Conservation (phyloP, 2,888 invertebrate species). For the Chymomyza amoena region DNA sequence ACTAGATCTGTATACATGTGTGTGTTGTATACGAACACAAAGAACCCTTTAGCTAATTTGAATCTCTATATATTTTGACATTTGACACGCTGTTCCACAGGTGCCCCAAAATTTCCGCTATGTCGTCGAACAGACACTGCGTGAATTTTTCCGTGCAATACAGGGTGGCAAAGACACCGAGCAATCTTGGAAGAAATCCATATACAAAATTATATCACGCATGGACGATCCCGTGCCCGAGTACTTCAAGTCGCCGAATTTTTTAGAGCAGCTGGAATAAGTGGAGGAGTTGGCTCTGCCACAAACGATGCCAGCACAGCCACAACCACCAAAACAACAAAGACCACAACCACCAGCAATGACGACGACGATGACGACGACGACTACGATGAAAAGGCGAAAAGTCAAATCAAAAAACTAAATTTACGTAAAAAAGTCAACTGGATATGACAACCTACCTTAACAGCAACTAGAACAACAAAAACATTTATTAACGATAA, state of each 20-base stretch:
- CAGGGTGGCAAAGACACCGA: slow-evolving; percentile 97
- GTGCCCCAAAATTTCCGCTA: slow-evolving; percentile 98
- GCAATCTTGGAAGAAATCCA: slow-evolving; percentile 99
- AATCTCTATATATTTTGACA: not conserved
- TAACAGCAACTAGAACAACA: slow-evolving; percentile 10
- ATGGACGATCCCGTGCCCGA: slow-evolving; percentile 99
- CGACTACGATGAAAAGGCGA: slow-evolving; percentile 56
- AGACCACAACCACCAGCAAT: slow-evolving; percentile 28
- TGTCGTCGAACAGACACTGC: slow-evolving; percentile 97
- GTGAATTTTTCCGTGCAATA: slow-evolving; percentile 99
- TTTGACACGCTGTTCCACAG: slow-evolving; percentile 79
- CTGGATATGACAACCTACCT: slow-evolving; percentile 48
- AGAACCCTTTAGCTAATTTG: not conserved
- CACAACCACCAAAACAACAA: slow-evolving; percentile 26
- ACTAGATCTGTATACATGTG: not conserved
- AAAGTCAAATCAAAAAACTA: slow-evolving; percentile 62
- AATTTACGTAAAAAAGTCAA: slow-evolving; percentile 66
- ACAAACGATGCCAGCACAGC: slow-evolving; percentile 43
- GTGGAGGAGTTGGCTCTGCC: slow-evolving; percentile 67
- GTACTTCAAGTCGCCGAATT: slow-evolving; percentile 99
- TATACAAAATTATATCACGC: slow-evolving; percentile 99
- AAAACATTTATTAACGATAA: slow-evolving; percentile 10
- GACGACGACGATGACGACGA: slow-evolving; percentile 51
- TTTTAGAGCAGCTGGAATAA: slow-evolving; percentile 98
- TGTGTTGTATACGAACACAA: not conserved